Conservation (phyloP, 2,113 vertebrate genomes). For the Mus pahari region DNA sequence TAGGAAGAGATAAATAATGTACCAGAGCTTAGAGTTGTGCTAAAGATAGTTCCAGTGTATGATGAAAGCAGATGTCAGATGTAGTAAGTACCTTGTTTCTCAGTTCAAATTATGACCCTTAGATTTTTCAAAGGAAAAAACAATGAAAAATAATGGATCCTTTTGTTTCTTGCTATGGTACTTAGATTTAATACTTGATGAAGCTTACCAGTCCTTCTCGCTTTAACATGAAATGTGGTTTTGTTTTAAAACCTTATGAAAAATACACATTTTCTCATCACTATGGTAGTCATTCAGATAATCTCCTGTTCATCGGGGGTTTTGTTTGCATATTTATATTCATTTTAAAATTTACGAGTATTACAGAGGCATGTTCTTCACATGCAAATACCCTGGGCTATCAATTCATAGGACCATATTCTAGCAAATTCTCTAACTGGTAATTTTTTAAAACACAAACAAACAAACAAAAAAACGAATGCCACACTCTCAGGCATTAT, state of each 20-base stretch:
- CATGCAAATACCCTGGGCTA: background rate
- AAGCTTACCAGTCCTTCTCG: background rate
- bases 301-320: background rate
- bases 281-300: background rate
- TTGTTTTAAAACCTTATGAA: conserved; percentile 33
- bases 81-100: conserved; percentile 79
- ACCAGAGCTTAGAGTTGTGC: conserved; percentile 26
- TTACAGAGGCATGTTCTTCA: background rate
- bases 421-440: background rate
- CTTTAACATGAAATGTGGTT: background rate
- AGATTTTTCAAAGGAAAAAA: background rate
- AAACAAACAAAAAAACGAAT: background rate
- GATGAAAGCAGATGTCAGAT: conserved; percentile 43
- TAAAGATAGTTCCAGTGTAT: conserved; percentile 50
- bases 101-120: background rate
- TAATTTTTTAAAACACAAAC: background rate
- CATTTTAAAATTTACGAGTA: background rate
- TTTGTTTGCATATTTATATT: background rate
- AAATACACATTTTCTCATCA: background rate
- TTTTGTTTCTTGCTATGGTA: background rate
- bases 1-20: conserved; percentile 63
- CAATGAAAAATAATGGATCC: fast-evolving
- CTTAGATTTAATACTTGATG: conserved; percentile 22
- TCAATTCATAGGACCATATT: background rate
- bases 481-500: background rate